These are phyloP conservation scores for Arothron firmamentum DNA, from an alignment of 2,113 vertebrate genomes.

Conservation along the genomic window DNA sequence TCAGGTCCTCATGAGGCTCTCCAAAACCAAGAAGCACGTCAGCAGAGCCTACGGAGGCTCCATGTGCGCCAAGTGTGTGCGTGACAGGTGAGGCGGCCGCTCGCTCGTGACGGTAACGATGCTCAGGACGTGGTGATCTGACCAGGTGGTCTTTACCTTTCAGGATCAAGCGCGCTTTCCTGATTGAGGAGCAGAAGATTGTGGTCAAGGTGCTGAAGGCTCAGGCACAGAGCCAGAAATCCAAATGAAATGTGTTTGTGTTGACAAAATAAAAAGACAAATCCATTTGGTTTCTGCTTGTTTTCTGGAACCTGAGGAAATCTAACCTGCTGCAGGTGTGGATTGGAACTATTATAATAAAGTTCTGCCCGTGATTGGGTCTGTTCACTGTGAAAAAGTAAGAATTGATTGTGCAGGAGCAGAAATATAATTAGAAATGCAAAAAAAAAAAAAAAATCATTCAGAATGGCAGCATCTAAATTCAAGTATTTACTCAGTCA, in stretches of 20 bases:
- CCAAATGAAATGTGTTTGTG: slow-evolving; percentile 86
- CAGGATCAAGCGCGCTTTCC: slow-evolving; percentile 98
- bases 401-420: no score
- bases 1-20: slow-evolving; percentile 96
- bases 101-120: not conserved
- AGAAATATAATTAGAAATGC: no score
- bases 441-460: no score
- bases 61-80: slow-evolving; percentile 98
- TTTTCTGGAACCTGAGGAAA: not conserved
- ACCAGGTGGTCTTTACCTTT: slow-evolving; percentile 7
- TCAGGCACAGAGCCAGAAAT: slow-evolving; percentile 98
- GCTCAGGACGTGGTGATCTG: not conserved
- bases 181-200: slow-evolving; percentile 99
- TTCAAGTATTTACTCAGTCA: no score
- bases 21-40: slow-evolving; percentile 97
- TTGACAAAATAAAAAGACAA: slow-evolving; percentile 80
- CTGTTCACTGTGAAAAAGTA: no score
- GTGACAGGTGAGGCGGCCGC: slow-evolving; percentile 83
- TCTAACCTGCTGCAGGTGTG: no score
- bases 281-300: not conserved
- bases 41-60: slow-evolving; percentile 97
- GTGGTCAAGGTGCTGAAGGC: slow-evolving; percentile 98
- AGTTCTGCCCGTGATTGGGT: no score
- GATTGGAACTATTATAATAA: no score
- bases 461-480: no score